A percentile compares a stretch with the other conserved stretches of the same genome.
These are phyloP conservation scores for Lophura swinhoii DNA, from an alignment of 2,797 vertebrate genomes.

Conservation along the genomic window DNA sequence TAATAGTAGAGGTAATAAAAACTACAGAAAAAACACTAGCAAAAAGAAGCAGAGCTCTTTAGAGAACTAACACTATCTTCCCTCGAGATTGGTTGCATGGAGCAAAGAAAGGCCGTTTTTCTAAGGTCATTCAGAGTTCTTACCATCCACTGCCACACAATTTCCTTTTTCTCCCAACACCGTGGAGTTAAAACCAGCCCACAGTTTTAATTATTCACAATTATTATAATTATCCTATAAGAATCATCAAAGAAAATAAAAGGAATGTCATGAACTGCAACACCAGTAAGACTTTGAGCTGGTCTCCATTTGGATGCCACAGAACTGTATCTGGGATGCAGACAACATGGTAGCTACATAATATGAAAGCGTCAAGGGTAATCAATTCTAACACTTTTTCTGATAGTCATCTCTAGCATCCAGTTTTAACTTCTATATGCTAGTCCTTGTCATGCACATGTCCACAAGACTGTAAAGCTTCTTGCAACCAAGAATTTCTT, in stretches of 20 bases:
- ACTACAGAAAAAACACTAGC: not conserved
- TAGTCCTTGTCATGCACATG: accelerated
- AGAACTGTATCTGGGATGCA: not conserved
- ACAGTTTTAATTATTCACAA: not conserved
- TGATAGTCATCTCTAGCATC: not conserved
- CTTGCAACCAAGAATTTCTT: not conserved
- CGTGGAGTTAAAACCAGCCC: not conserved
- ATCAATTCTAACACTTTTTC: not conserved
- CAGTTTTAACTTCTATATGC: not conserved
- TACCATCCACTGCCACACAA: not conserved
- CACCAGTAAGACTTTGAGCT: not conserved
- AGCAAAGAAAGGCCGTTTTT: not conserved
- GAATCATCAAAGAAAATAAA: not conserved
- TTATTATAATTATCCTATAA: not conserved
- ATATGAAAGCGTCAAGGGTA: not conserved
- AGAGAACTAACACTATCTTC: not conserved
- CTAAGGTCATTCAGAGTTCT: not conserved
- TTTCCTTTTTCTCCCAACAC: not conserved
- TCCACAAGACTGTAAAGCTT: not conserved
- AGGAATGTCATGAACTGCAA: accelerated
- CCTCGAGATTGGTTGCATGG: accelerated
- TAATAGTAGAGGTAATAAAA: not conserved
- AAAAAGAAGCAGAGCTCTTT: not conserved
- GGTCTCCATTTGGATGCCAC: accelerated
- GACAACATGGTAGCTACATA: accelerated